Evolutionary conservation across 92 coral and sea anemone genomes (phyloP).

Genomic region (Parazoanthus atlanticus): DNA sequence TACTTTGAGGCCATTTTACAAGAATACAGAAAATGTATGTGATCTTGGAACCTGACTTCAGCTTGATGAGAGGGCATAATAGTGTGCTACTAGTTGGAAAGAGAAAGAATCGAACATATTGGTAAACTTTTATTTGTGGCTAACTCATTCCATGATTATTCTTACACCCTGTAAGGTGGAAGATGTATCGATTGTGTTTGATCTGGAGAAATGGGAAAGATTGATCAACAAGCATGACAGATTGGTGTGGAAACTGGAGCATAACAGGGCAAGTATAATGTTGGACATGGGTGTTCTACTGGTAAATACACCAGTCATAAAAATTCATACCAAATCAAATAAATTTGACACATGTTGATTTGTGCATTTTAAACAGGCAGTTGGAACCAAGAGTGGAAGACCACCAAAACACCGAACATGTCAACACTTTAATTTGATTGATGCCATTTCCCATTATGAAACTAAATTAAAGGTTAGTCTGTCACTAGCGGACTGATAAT

Average conservation of each 20-base stretch:
- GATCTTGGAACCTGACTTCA: no score
- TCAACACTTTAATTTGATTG: slow-evolving; percentile 30
- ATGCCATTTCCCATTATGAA: slow-evolving; percentile 74
- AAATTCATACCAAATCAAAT: no score
- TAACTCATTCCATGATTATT: neutral
- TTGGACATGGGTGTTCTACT: no score
- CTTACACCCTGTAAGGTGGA: slow-evolving; percentile 72
- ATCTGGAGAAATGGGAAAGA: slow-evolving; percentile 72
- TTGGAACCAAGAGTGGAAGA: slow-evolving; percentile 60
- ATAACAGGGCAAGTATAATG: slow-evolving; percentile 59
- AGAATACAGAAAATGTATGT: no score
- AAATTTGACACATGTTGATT: neutral
- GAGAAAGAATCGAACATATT: no score
- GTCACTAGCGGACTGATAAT: no score
- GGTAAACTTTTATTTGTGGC: no score
- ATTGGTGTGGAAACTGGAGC: slow-evolving; percentile 78
- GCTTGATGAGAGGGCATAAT: neutral
- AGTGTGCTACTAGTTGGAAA: no score
- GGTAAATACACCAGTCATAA: no score
- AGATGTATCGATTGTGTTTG: slow-evolving; percentile 76
- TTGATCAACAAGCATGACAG: slow-evolving; percentile 72
- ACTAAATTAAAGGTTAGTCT: slow-evolving; percentile 72
- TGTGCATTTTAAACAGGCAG: slow-evolving; percentile 50
- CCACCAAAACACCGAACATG: slow-evolving; percentile 65
- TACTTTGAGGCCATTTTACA: no score